phyloP scores from a whole-genome alignment of 2,113 vertebrate genomes.

The Australoheros scitulus region DNA sequence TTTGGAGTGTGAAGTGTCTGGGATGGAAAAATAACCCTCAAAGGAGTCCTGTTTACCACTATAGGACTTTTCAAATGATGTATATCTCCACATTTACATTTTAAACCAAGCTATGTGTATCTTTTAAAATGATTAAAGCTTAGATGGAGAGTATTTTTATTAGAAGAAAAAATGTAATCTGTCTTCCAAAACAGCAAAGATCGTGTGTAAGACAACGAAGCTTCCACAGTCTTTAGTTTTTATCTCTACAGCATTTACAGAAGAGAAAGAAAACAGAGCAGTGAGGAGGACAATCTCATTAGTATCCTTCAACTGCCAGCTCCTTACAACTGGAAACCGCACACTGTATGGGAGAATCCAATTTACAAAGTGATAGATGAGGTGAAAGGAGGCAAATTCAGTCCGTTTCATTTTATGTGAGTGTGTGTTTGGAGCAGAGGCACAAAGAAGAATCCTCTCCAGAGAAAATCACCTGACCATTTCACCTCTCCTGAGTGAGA shows the following conservation, averaged over 20 bases:
- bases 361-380: conserved; percentile 36
- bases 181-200: background rate
- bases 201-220: background rate
- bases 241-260: background rate
- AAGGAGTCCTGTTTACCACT: background rate
- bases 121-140: background rate
- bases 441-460: conserved; percentile 18
- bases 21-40: conserved; percentile 1
- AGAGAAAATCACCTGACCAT: conserved; percentile 23
- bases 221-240: background rate
- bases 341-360: background rate
- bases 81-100: background rate
- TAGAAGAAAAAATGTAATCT: background rate
- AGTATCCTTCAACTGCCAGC: conserved; percentile 28
- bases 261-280: background rate
- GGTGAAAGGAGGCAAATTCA: conserved; percentile 33
- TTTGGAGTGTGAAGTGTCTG: conserved; percentile 18
- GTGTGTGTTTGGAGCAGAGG: background rate
- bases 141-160: background rate
- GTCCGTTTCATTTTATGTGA: background rate
- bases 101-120: background rate
- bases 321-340: conserved; percentile 17
- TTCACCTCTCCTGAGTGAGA: conserved; percentile 21
- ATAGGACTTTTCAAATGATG: background rate
- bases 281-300: conserved; percentile 12